Conservation (phyloP, 23 tunicate genomes). For the Ciona savignyi region DNA sequence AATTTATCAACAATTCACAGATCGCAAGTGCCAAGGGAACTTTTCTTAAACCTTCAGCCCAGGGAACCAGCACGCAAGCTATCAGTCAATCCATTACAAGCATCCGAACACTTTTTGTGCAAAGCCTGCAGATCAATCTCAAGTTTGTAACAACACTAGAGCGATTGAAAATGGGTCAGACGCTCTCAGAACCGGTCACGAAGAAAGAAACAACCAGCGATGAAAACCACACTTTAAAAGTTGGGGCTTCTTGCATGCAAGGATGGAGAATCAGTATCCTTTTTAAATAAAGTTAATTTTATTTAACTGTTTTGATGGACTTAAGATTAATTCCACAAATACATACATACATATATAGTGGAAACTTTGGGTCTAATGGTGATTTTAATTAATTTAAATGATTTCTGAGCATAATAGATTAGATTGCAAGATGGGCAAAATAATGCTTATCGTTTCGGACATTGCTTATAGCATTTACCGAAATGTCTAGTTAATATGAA, state of each 20-base stretch:
- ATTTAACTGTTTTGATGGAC: too few species aligned
- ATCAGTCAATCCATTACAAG: not conserved
- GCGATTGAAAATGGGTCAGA: conserved; percentile 70
- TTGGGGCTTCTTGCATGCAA: conserved; percentile 92
- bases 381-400: too few species aligned
- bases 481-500: too few species aligned
- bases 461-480: too few species aligned
- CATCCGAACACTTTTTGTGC: not conserved
- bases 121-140: not conserved
- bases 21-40: not conserved
- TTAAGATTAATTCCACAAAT: too few species aligned
- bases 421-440: too few species aligned
- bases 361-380: too few species aligned
- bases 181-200: conserved; percentile 87
- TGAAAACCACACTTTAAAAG: conserved; percentile 75
- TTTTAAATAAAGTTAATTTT: too few species aligned
- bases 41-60: not conserved
- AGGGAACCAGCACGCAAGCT: not conserved
- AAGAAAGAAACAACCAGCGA: conserved; percentile 76
- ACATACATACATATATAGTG: too few species aligned
- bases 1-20: not conserved
- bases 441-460: too few species aligned
- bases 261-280: conserved; percentile 98
- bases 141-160: not conserved
- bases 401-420: too few species aligned